Evolutionary conservation across 1,140 invertebrate species (phyloP).

Genomic region (Yoshiicerus persimilis): DNA sequence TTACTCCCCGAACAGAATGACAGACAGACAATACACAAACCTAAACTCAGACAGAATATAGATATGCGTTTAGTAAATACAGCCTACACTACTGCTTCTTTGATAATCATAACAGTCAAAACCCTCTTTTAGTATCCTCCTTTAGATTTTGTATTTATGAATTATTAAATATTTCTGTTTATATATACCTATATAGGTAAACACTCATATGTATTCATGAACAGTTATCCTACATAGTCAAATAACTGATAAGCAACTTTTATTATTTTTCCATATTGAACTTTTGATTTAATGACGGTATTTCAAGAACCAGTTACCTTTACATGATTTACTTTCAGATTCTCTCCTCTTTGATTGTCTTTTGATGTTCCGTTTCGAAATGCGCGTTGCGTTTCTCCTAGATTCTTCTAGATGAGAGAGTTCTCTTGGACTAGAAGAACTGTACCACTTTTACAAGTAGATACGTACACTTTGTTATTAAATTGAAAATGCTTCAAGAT

Average conservation of each 20-base stretch:
- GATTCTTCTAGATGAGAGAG: no score
- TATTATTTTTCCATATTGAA: not conserved
- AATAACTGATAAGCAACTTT: not conserved
- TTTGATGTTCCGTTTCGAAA: not conserved
- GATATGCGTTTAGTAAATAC: not conserved
- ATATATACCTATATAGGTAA: no score
- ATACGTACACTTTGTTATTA: no score
- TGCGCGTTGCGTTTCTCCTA: not conserved
- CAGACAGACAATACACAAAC: not conserved
- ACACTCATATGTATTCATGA: not conserved
- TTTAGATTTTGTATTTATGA: not conserved
- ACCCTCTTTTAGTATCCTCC: not conserved
- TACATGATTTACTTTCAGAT: not conserved
- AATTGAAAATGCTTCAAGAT: no score
- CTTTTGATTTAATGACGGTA: not conserved
- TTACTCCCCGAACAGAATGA: not conserved
- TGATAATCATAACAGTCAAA: not conserved
- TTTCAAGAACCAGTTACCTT: not conserved
- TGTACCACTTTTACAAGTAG: no score
- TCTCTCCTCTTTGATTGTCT: not conserved
- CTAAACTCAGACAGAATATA: not conserved
- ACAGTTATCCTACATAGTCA: not conserved
- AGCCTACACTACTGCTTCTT: not conserved
- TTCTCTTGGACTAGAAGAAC: no score
- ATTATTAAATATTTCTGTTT: no score